Base-by-base conservation (phyloP, 2,888 invertebrate species). In the Lagria hirta region DNA sequence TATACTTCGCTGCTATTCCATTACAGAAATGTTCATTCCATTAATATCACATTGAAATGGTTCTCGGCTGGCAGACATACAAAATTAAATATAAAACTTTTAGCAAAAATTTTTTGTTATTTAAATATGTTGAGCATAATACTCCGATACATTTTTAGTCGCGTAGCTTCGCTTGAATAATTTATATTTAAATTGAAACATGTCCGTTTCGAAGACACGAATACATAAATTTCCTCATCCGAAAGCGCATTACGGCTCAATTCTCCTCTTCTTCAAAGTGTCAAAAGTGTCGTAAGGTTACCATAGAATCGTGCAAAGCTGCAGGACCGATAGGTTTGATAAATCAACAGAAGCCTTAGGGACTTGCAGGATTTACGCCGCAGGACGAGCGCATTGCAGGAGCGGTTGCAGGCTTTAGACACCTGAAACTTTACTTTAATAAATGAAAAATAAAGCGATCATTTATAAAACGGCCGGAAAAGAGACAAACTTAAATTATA, bases 341-440 rank as follows among this genome's bases (percentile, higher is more conserved):
- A 54, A 56, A 56, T 54, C 54, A 54, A 44, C 49, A 44, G 27
- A 32, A 47, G 36, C 49, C 52, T 51, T 24, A 24, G 53, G 53
- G 51, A 51, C 47, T 33, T 28, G 44, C 43, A 44, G 43, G 57
- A 57, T 51, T 52, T 54, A 41, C 53, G 49, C 53, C 52, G 58
- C 58, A 55, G 49, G 49, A 54, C 47, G 41, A 33, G 53, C 56
- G 56, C 57, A 58, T 52, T 57, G 57, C 58, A 55, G 57, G 48
- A 55, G 28, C 18, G n/a, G n/a, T 36, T 36, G 47, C 32, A 41
- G 33, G 15, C 22, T 33, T 21, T n/a, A 28, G 20, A 29, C 29
- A 30, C 32, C 42, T 32, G 35, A 23, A 46, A 34, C 21, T 41
- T 40, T 40, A 40, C 35, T 35, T 30, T 20, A 18, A 32, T 32